Evolutionary conservation across 2,113 vertebrate genomes (phyloP).

Genomic region (Anseranas semipalmata): DNA sequence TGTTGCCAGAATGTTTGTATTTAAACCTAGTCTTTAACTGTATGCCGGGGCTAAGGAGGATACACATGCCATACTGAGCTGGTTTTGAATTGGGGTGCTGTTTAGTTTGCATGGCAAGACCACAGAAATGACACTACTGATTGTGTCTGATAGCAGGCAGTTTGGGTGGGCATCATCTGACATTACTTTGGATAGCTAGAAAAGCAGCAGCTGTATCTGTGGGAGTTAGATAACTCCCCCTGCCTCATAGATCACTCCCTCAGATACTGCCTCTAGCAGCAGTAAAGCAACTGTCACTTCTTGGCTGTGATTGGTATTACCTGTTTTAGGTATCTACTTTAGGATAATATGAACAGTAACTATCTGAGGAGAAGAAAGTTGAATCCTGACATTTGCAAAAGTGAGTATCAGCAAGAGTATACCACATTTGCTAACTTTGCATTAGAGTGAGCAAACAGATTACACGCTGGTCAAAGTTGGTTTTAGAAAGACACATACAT

Average conservation of each 20-base stretch:
- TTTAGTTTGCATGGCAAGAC: neutral
- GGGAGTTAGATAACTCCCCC: too few relatives aligned
- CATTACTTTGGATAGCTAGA: neutral
- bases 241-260: too few relatives aligned
- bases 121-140: neutral
- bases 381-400: neutral
- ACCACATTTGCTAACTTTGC: neutral
- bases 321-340: neutral
- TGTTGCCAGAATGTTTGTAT: neutral
- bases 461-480: neutral
- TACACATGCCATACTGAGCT: accelerated
- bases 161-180: neutral
- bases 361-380: neutral
- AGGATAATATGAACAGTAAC: neutral
- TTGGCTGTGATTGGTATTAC: neutral
- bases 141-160: neutral
- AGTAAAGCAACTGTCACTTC: neutral
- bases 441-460: neutral
- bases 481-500: neutral
- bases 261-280: neutral
- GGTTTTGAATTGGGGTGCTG: neutral
- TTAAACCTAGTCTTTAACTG: neutral
- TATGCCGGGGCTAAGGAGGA: neutral
- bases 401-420: neutral
- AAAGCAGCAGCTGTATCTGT: neutral